Conservation (phyloP, 2,113 vertebrate species). For the Percopsis transmontana region DNA sequence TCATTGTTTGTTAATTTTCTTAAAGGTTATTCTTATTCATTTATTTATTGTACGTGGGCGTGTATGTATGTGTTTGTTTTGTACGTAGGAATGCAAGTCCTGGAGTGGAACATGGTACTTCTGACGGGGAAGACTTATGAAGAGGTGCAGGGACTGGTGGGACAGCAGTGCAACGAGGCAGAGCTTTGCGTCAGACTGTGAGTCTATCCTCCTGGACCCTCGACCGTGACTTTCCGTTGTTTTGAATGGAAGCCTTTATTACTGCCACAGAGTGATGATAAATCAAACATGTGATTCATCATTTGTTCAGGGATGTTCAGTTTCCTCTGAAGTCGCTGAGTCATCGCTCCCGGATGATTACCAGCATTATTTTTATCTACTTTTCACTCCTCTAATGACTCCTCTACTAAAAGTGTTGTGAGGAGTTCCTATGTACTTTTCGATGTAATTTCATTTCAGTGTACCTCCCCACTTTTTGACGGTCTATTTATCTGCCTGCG, state of each 20-base stretch:
- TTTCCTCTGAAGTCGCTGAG: neutral
- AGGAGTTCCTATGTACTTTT: neutral
- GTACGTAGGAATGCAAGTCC: conserved; percentile 92
- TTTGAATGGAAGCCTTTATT: neutral
- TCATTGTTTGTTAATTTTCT: neutral
- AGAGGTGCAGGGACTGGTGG: conserved; percentile 92
- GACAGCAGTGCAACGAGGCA: conserved; percentile 90
- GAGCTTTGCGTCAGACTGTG: conserved; percentile 99
- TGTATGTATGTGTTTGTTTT: neutral
- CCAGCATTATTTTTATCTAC: neutral
- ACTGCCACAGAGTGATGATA: neutral
- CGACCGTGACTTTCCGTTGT: neutral
- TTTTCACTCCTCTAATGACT: neutral
- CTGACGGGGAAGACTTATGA: conserved; percentile 95
- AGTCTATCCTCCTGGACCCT: conserved; percentile 75
- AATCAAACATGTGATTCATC: neutral
- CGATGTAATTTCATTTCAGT: neutral
- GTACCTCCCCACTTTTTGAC: neutral
- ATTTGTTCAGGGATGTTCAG: neutral
- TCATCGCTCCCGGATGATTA: neutral
- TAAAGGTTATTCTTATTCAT: neutral
- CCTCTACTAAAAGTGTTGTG: neutral
- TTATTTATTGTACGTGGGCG: neutral
- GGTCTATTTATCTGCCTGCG: neutral
- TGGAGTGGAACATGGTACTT: conserved; percentile 94